These are phyloP conservation scores for Pseudocheirus occidentalis DNA, from an alignment of 2,797 vertebrate genomes.

Conservation along the genomic window DNA sequence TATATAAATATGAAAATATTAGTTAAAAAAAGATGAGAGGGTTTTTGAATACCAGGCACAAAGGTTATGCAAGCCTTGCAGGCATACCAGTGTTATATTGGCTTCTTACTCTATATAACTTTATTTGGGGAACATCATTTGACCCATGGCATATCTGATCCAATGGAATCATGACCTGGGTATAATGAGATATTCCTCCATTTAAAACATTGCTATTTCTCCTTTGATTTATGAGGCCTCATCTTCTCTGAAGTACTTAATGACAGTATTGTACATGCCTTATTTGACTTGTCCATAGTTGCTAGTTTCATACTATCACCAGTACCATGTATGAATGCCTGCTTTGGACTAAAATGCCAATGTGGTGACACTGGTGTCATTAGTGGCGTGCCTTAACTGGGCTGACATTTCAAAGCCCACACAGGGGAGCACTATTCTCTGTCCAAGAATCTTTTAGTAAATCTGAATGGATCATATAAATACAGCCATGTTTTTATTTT, in stretches of 20 bases:
- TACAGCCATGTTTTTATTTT: conserved; percentile 48
- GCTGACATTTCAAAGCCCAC: conserved; percentile 67
- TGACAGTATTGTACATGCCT: neutral
- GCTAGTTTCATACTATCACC: neutral
- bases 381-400: conserved; percentile 44
- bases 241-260: conserved; percentile 18
- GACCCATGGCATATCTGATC: neutral
- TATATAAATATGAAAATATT: neutral
- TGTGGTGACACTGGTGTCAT: conserved; percentile 32
- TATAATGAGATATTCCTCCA: neutral
- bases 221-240: neutral
- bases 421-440: conserved; percentile 58
- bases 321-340: neutral
- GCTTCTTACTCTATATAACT: neutral
- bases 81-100: neutral
- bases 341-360: conserved; percentile 9
- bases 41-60: neutral
- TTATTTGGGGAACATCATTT: neutral
- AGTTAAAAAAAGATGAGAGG: neutral
- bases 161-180: neutral
- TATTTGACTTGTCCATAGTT: neutral
- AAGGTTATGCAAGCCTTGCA: neutral
- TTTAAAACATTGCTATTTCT: neutral
- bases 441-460: conserved; percentile 62
- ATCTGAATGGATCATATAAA: conserved; percentile 49